phyloP scores from a whole-genome alignment of 2,888 invertebrate genomes.

The Thera obeliscata region DNA sequence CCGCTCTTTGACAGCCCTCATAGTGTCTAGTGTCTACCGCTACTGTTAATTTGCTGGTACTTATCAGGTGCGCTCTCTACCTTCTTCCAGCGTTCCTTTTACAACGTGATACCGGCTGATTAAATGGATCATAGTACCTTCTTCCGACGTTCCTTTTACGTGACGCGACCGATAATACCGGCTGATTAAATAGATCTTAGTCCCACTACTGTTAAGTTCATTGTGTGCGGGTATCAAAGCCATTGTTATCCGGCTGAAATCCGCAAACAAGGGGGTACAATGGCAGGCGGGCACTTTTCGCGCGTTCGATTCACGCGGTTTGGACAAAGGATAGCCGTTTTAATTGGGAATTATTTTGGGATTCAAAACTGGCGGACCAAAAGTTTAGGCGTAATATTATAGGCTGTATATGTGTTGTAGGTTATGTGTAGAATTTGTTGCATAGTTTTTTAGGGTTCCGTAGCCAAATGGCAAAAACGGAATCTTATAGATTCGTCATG shows the following conservation, averaged over 20 bases:
- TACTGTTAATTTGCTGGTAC: too few species aligned
- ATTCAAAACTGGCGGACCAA: slow-evolving; percentile 6
- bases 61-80: too few species aligned
- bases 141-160: too few species aligned
- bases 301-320: slow-evolving; percentile 39
- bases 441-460: too few species aligned
- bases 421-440: background rate
- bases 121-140: too few species aligned
- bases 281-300: slow-evolving; percentile 42
- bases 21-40: too few species aligned
- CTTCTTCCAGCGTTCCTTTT: too few species aligned
- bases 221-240: slow-evolving; percentile 40
- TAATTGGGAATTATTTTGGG: slow-evolving; percentile 41
- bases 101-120: too few species aligned
- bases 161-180: too few species aligned
- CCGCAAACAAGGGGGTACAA: slow-evolving; percentile 60
- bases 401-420: background rate
- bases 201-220: background rate
- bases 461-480: too few species aligned
- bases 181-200: background rate
- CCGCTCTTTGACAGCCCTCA: too few species aligned
- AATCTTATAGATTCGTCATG: too few species aligned
- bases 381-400: background rate
- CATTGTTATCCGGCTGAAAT: slow-evolving; percentile 66
- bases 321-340: slow-evolving; percentile 40